Conservation (phyloP, 2,888 invertebrate genomes). For the Hypselothyrea guttata region DNA sequence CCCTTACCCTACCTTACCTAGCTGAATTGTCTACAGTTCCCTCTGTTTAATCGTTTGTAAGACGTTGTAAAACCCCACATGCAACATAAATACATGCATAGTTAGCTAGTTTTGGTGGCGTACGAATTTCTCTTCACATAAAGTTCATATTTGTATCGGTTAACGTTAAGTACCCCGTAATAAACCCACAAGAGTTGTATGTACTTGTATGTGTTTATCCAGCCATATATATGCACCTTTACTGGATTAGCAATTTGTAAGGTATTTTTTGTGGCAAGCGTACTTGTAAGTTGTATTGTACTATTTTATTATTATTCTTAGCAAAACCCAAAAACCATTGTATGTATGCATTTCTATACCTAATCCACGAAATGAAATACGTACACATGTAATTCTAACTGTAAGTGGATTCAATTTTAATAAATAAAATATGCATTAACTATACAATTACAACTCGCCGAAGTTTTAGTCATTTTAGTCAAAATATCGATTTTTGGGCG, state of each 20-base stretch:
- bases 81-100: constrained; percentile 18
- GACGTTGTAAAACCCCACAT: constrained; percentile 39
- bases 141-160: background rate
- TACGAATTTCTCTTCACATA: constrained; percentile 6
- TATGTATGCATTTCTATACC: constrained; percentile 44
- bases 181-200: background rate
- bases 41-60: constrained; percentile 47
- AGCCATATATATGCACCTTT: constrained; percentile 16
- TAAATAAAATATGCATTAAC: constrained; percentile 60
- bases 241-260: constrained; percentile 18
- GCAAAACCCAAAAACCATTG: constrained; percentile 19
- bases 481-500: too few species aligned
- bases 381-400: constrained; percentile 50
- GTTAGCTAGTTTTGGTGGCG: background rate
- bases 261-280: constrained; percentile 39
- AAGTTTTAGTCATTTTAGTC: background rate
- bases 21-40: constrained; percentile 53
- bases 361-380: constrained; percentile 46
- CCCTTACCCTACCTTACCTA: too few species aligned
- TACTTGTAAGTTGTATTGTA: constrained; percentile 47
- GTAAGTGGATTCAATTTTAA: constrained; percentile 64
- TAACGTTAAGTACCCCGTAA: too few species aligned
- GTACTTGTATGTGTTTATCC: constrained; percentile 23
- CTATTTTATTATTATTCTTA: constrained; percentile 38
- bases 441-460: constrained; percentile 50